Base-by-base conservation (phyloP, 1,140 invertebrate species). In the Pseudomyrmex dendroicus region DNA sequence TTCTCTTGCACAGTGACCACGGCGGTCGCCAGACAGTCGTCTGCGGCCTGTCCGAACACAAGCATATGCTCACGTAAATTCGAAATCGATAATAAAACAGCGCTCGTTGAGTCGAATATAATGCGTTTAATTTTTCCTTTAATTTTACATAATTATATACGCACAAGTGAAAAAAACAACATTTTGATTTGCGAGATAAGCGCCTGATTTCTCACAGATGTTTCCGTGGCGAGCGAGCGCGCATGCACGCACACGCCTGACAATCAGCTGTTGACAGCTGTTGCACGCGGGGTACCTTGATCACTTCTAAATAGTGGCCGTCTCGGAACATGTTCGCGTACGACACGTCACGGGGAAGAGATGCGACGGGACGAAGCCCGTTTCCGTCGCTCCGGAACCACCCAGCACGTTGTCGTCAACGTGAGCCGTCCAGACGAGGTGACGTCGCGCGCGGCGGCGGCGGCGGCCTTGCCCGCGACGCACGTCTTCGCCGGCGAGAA, bases 1-100 rank as follows among this genome's bases (percentile, higher is more conserved):
- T 85, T 91, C 35, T 92, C 90, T 57, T 91, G 90, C 4, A 92
- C 88, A 10, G 90, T 92, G 20, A 92, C 87, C 13, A 92, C 88
- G 13, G 84, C 90, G 20, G 90, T 91, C 9, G 90, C 91, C 67
- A 89, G 48, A 61, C 89, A 92, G 83, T 87, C 80, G 5, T 92
- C 86, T 7, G 90, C 87, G 70, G 82, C 86, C 91, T 92, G 77
- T 46, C 56, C 50, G 59, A 84, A 83, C 20, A 63, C 44, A 59
- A 25, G 52, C 20, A 66, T 22, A 48, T 77, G 35, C 44, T 12
- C 48, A 73, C 25, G 50, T 74, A 7, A 2, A 3, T 13, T 70
- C 52, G 35, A 17, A n/a, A 73, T 35, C 35, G 35, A 35, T 35
- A 35, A 35, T 2, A 35, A 73, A 73, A 17, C 20, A 2, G 48